These are phyloP conservation scores for Tetragonisca angustula DNA, from an alignment of 2,888 invertebrate genomes.

Conservation along the genomic window DNA sequence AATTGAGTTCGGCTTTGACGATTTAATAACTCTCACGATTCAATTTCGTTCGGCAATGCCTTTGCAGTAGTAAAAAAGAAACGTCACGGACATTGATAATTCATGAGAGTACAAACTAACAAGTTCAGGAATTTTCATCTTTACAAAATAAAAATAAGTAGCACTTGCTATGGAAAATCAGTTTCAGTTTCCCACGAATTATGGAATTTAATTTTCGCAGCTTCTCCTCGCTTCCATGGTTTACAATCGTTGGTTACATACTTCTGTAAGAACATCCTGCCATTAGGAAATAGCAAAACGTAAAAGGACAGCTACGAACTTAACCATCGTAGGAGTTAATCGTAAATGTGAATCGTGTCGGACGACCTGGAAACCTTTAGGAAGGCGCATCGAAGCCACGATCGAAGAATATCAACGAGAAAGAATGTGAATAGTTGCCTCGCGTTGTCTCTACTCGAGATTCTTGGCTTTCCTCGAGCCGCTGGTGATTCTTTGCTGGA, in stretches of 20 bases:
- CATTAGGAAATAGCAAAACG: neutral
- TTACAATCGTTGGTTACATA: neutral
- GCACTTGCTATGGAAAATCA: too few species aligned
- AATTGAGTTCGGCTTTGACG: neutral
- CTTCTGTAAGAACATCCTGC: too few species aligned
- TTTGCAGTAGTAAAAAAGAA: neutral
- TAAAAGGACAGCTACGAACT: neutral
- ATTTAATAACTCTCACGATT: neutral
- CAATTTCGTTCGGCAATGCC: neutral
- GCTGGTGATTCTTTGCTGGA: constrained; percentile 3
- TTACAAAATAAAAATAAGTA: too few species aligned
- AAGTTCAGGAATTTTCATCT: too few species aligned
- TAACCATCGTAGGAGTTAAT: neutral
- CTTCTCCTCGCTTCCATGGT: neutral
- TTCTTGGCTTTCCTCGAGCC: constrained; percentile 35
- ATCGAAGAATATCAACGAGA: constrained; percentile 60
- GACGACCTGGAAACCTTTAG: constrained; percentile 61
- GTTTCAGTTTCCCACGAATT: neutral
- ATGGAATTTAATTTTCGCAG: neutral
- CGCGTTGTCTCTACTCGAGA: constrained; percentile 39
- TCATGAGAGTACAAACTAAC: too few species aligned
- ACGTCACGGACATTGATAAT: neutral
- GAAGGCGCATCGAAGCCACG: constrained; percentile 48
- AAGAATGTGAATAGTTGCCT: constrained; percentile 51
- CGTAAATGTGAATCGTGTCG: constrained; percentile 51